Base-by-base conservation (phyloP, 2,888 invertebrate genomes). In the Orgyia antiqua region DNA sequence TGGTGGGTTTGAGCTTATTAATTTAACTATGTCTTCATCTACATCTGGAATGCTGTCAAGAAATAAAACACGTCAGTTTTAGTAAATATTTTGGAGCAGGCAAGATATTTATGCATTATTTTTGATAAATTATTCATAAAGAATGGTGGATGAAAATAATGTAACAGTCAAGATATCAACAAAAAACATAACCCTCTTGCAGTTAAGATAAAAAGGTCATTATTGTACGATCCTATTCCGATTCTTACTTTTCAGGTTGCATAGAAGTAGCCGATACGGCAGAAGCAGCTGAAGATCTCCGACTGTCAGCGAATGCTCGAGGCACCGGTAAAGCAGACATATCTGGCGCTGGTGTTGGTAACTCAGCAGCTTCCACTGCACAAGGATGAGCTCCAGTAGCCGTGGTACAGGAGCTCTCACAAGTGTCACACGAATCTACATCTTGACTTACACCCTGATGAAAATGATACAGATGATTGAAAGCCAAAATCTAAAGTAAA, bases 251-350 rank as follows among this genome's bases (percentile, higher is more conserved):
- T 27, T 86, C 84, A 17, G 79, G 77, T 41, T 83, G 77, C 60
- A 84, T 63, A 17, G 83, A 80, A 15, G 76, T 55, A 8, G 80
- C 76, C n/a, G 83, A 82, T 2, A 83, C 60, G 4, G 87, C 87
- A 10, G 86, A 86, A 3, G 83, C 82, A 13, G 86, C 91, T 6
- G 92, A 90, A 8, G 94, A 89, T 21, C 94, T 88, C 43, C 93
- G 92, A 43, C 91, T 91, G 58, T 95, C 95, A 2, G 95, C 95
- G 70, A 95, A 95, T 53, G 93, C 93, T 15, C 91, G 89, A 4
- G 95, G 95, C 30, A 74, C 73, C 0, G 94, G 94, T 42, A 94
- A 76, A 13, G 48, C 52, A 3, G 59, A 49, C 43, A 54, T 55
- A 20, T 63, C 58, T 9, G 43, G 39, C 18, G 33, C 38, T 20